Evolutionary conservation across 2,113 vertebrate genomes (phyloP).

Genomic region (Petrocephalus microphthalmus): DNA sequence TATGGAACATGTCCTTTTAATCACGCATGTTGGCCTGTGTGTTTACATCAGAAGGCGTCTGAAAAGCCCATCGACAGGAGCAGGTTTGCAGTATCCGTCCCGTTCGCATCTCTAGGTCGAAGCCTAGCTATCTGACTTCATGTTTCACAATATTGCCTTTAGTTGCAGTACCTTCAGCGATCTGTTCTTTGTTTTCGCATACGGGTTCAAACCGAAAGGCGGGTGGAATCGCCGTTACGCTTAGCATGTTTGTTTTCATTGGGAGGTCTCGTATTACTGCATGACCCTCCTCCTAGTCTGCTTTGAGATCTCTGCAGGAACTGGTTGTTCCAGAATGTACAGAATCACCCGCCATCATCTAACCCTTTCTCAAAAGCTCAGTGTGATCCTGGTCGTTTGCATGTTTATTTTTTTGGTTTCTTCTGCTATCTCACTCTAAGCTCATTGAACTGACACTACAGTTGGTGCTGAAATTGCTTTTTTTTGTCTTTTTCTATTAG

Average conservation of each 20-base stretch:
- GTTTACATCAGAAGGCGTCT: slow-evolving; percentile 62
- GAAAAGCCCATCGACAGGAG: slow-evolving; percentile 47
- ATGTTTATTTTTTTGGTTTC: slow-evolving; percentile 59
- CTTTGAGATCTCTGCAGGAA: slow-evolving; percentile 30
- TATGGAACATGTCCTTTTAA: slow-evolving; percentile 55
- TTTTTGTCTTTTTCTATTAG: slow-evolving; percentile 55
- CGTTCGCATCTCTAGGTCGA: slow-evolving; percentile 36
- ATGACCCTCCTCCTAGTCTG: not conserved
- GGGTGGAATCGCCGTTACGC: slow-evolving; percentile 43
- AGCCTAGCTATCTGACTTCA: slow-evolving; percentile 17
- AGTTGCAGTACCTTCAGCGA: slow-evolving; percentile 36
- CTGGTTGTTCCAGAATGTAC: slow-evolving; percentile 37
- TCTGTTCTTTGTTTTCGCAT: slow-evolving; percentile 34
- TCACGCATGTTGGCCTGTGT: slow-evolving; percentile 54
- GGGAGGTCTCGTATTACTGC: slow-evolving; percentile 25
- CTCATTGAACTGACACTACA: slow-evolving; percentile 67
- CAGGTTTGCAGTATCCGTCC: slow-evolving; percentile 40
- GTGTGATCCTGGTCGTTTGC: slow-evolving; percentile 47
- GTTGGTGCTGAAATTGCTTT: slow-evolving; percentile 64
- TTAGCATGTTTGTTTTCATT: slow-evolving; percentile 39
- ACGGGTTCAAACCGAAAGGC: slow-evolving; percentile 43
- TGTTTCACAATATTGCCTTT: slow-evolving; percentile 44
- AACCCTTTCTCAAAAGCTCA: slow-evolving; percentile 43
- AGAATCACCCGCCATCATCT: slow-evolving; percentile 40
- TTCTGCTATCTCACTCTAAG: slow-evolving; percentile 71